Evolutionary conservation across 1,140 invertebrate species (phyloP).

Genomic region (Achatina immaculata): DNA sequence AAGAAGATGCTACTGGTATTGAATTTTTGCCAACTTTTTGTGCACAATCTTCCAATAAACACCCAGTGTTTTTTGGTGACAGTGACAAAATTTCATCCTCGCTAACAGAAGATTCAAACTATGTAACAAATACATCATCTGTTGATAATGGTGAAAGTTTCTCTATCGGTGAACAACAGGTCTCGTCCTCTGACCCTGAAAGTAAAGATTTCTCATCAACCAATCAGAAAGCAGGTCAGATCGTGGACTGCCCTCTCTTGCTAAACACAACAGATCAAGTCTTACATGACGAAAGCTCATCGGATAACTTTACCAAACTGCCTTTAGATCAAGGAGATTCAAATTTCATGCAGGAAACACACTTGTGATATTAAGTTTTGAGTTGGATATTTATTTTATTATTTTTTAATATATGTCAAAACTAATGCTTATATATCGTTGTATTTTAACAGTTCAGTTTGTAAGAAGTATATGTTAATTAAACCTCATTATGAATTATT

Average conservation of each 20-base stretch:
- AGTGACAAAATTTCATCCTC: conserved; percentile 16
- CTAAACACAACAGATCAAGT: background rate
- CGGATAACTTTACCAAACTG: background rate
- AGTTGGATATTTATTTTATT: background rate
- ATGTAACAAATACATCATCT: conserved; percentile 27
- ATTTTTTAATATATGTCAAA: background rate
- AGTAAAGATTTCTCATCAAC: conserved; percentile 46
- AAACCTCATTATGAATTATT: no score
- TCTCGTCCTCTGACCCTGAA: conserved; percentile 20
- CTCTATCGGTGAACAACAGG: conserved; percentile 47
- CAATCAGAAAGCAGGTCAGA: background rate
- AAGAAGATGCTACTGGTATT: background rate
- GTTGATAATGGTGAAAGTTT: conserved; percentile 38
- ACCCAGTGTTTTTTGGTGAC: conserved; percentile 7
- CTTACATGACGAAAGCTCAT: background rate
- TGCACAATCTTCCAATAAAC: conserved; percentile 37
- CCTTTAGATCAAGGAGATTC: background rate
- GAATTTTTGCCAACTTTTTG: background rate
- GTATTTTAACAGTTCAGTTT: background rate
- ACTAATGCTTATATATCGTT: no score
- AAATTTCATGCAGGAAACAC: conserved; percentile 27
- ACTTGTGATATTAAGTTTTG: conserved; percentile 20
- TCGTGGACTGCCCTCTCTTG: background rate
- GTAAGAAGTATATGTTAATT: no score
- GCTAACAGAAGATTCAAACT: conserved; percentile 3